phyloP scores from a whole-genome alignment of 2,797 vertebrate species.

The Simalia tracyae region DNA sequence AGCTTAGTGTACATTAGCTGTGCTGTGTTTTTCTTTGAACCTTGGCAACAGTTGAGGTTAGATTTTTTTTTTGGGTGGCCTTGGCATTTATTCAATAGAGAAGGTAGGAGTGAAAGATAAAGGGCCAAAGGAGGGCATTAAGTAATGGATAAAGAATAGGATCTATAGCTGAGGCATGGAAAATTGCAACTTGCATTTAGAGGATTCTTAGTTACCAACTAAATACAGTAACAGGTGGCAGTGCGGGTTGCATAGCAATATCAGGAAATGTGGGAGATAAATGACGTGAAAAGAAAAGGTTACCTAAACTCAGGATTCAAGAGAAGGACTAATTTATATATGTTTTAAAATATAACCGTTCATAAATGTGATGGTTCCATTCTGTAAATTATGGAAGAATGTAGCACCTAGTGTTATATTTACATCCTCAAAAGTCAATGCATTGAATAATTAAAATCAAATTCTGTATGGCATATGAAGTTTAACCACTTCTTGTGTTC shows the following conservation, averaged over 20 bases:
- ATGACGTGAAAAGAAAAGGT: neutral
- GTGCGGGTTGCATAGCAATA: neutral
- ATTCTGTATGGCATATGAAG: neutral
- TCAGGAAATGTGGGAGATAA: neutral
- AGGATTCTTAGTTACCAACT: slow-evolving; percentile 9
- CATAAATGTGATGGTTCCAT: neutral
- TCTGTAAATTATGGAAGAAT: neutral
- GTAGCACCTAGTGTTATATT: neutral
- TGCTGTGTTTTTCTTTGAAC: slow-evolving; percentile 60
- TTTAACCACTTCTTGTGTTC: neutral
- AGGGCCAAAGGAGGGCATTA: slow-evolving; percentile 33
- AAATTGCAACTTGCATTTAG: slow-evolving; percentile 31
- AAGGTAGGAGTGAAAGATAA: slow-evolving; percentile 63
- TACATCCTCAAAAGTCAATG: neutral
- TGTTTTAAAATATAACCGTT: neutral
- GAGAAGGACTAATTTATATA: neutral
- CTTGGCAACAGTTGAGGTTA: slow-evolving; percentile 65
- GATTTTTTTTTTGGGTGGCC: slow-evolving; percentile 56
- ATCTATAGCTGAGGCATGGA: slow-evolving; percentile 23
- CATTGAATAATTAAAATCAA: neutral
- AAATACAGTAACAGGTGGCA: slow-evolving; percentile 46
- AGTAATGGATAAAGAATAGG: slow-evolving; percentile 48
- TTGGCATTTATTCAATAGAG: slow-evolving; percentile 59
- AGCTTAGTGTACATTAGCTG: slow-evolving; percentile 50
- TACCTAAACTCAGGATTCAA: neutral